Percentiles rank a stretch among this genome's conserved stretches.
These are phyloP conservation scores for Centruroides vittatus DNA, from an alignment of 1,140 invertebrate species.

Conservation along the genomic window DNA sequence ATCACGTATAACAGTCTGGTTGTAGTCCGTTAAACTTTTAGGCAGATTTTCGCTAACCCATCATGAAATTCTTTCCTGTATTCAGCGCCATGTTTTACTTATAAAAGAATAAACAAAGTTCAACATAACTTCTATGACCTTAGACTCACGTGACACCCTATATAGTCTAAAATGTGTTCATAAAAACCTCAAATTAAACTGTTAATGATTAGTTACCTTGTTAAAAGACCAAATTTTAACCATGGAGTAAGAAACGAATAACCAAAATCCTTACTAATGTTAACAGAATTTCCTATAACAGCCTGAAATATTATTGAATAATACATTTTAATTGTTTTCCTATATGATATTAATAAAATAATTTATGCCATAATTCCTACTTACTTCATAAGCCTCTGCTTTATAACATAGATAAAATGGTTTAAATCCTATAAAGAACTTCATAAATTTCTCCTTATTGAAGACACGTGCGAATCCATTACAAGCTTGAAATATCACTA, in stretches of 20 bases:
- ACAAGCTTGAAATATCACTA: constrained; percentile 8
- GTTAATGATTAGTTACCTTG: constrained; percentile 33
- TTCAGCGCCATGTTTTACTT: too few species aligned
- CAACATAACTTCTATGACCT: too few species aligned
- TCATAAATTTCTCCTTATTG: constrained; percentile 9
- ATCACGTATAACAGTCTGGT: too few species aligned
- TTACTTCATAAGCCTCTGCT: constrained; percentile 20
- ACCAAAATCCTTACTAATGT: constrained; percentile 63
- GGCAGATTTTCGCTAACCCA: too few species aligned
- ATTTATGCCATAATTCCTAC: neutral
- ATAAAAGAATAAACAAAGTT: too few species aligned
- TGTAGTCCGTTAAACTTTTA: too few species aligned
- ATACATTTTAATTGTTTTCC: constrained; percentile 23
- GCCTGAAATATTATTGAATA: constrained; percentile 29
- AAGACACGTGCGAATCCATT: constrained; percentile 7
- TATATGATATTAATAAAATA: too few species aligned
- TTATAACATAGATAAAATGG: constrained; percentile 19
- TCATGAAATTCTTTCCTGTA: too few species aligned
- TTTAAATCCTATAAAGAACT: constrained; percentile 15
- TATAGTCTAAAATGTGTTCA: too few species aligned
- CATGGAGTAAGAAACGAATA: constrained; percentile 57
- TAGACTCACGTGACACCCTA: too few species aligned
- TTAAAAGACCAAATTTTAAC: constrained; percentile 74
- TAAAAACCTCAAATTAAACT: too few species aligned
- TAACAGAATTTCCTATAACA: constrained; percentile 41